Base-by-base conservation (phyloP, 2,113 vertebrate species). In the Pseudorectes ferrugineus region DNA sequence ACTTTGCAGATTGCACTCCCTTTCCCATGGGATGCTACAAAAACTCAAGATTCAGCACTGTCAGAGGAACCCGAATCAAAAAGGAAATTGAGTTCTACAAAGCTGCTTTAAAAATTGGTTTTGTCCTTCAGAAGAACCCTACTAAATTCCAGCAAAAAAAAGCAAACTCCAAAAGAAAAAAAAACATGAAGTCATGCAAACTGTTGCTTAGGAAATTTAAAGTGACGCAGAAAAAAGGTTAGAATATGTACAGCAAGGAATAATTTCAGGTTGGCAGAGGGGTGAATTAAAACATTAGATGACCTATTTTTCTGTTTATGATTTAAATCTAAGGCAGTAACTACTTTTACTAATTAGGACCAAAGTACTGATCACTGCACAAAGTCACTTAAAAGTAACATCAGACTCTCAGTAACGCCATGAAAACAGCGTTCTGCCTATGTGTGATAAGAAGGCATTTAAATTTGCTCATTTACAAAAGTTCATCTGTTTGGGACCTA, bases 401-500 rank as follows among this genome's bases (percentile, higher is more conserved):
- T 29, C n/a, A 59, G 73, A 68, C 51, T 86, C 72, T 75, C 29
- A 54, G 66, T 54, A 92, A 68, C 89, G 58, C 55, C 71, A 42
- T 1, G 18, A 96, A 94, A 93, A 59, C 51, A 80, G 55, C 0
- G 0, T 83, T 96, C 93, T 97, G 88, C 78, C 78, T 66, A 51
- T 57, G 38, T 88, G 75, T 77, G 88, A 97, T 94, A 96, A 96
- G 94, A 28, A 62, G 31, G 66, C 89, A 74, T 96, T 97, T 76
- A 88, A 89, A 95, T 94, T 95, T 89, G 62, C 74, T 95, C 95
- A 89, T 95, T 95, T 95, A 85, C 81, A 85, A 36, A 83, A 95
- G 84, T 96, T 94, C 84, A 90, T 88, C 89, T 95, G 83, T 87
- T 88, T 80, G 71, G 84, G 90, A 88, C 75, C 42, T 79, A 88